phyloP scores from a whole-genome alignment of 2,888 invertebrate species.

The Drosophila neutralis region DNA sequence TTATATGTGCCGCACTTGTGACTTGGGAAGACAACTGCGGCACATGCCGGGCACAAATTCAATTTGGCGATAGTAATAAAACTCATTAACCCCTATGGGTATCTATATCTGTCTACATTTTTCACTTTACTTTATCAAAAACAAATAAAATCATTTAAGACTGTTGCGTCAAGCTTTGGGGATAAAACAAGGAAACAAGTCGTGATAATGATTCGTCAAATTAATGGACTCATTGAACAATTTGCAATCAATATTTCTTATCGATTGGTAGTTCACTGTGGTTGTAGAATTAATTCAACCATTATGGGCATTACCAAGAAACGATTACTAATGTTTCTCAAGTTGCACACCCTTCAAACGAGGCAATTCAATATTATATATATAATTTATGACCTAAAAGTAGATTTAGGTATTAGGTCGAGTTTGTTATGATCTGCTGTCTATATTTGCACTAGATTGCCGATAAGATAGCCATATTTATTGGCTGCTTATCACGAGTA shows the following conservation, averaged over 20 bases:
- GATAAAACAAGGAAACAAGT: slow-evolving; percentile 13
- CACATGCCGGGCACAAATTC: slow-evolving; percentile 47
- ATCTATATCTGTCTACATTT: neutral
- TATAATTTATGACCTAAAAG: slow-evolving; percentile 4
- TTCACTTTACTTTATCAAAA: slow-evolving; percentile 49
- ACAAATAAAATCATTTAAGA: neutral
- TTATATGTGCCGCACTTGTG: slow-evolving; percentile 51
- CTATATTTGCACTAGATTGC: slow-evolving; percentile 37
- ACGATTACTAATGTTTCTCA: neutral
- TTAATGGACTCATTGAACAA: slow-evolving; percentile 7
- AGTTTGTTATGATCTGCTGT: slow-evolving; percentile 6
- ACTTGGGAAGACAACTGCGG: slow-evolving; percentile 1
- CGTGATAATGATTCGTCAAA: slow-evolving; percentile 21
- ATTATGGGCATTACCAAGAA: slow-evolving; percentile 16
- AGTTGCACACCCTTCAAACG: slow-evolving; percentile 8
- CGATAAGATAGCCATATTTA: slow-evolving; percentile 42
- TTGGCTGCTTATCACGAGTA: slow-evolving; percentile 34
- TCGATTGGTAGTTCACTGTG: slow-evolving; percentile 30
- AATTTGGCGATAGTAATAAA: slow-evolving; percentile 37
- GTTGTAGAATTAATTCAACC: slow-evolving; percentile 28
- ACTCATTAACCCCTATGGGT: slow-evolving; percentile 40
- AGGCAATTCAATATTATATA: slow-evolving; percentile 3
- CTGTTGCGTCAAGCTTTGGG: slow-evolving; percentile 7
- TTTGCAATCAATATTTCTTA: slow-evolving; percentile 45
- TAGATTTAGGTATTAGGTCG: neutral